Evolutionary conservation across 2,888 invertebrate genomes (phyloP).

Genomic region (Allolobophora icterica): DNA sequence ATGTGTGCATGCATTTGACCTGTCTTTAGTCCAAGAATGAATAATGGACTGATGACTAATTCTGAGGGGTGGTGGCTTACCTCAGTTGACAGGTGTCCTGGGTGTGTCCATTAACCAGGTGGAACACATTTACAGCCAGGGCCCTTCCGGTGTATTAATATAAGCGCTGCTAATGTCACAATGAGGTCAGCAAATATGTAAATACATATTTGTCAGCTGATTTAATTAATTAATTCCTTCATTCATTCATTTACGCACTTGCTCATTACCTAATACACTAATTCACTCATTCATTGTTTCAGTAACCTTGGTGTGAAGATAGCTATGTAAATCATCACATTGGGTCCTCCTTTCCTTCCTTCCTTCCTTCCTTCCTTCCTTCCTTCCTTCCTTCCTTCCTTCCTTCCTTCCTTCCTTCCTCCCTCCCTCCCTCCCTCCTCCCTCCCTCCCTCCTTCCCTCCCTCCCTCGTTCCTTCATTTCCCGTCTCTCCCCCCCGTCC

Average conservation of each 20-base stretch:
- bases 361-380: neutral
- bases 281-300: too few relatives aligned
- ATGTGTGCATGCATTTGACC: neutral
- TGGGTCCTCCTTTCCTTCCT: too few relatives aligned
- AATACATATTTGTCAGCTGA: neutral
- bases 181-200: neutral
- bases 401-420: too few relatives aligned
- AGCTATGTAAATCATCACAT: too few relatives aligned
- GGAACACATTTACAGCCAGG: neutral
- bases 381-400: too few relatives aligned
- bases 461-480: too few relatives aligned
- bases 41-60: neutral
- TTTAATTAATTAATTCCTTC: neutral
- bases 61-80: neutral
- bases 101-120: neutral
- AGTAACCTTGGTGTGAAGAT: too few relatives aligned
- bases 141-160: neutral
- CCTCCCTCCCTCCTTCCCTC: too few relatives aligned
- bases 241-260: neutral
- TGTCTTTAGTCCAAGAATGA: neutral
- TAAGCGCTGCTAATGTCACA: neutral
- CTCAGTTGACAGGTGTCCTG: slow-evolving; percentile 14
- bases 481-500: too few relatives aligned
- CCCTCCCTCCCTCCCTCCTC: too few relatives aligned
- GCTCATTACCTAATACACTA: neutral